Percentiles rank a stretch among this genome's conserved stretches.
Evolutionary conservation across 2,113 vertebrate species (phyloP).

Genomic region (Elaphurus davidianus): DNA sequence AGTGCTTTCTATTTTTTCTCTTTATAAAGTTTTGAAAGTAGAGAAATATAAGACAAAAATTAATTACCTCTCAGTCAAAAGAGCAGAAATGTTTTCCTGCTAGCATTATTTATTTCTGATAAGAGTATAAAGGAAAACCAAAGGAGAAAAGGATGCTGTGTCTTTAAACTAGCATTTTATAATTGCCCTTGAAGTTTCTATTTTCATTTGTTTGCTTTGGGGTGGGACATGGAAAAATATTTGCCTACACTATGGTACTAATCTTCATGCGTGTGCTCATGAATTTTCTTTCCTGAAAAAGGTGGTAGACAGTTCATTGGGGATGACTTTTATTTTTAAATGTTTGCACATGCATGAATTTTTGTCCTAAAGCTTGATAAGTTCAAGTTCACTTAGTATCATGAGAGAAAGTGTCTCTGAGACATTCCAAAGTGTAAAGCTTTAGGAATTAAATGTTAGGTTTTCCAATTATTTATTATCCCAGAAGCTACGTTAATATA

Average conservation of each 20-base stretch:
- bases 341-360: background rate
- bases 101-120: background rate
- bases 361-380: background rate
- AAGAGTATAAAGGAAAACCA: background rate
- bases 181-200: conserved; percentile 66
- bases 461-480: background rate
- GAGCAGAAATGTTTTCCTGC: background rate
- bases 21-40: background rate
- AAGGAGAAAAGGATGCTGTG: conserved; percentile 14
- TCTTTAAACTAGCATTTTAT: conserved; percentile 71
- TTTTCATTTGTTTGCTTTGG: conserved; percentile 76
- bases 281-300: conserved; percentile 62
- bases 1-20: background rate
- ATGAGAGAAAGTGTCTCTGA: background rate
- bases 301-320: background rate
- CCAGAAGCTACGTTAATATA: background rate
- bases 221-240: conserved; percentile 81
- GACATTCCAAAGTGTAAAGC: background rate
- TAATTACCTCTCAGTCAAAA: background rate
- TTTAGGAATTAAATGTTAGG: background rate
- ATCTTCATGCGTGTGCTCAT: conserved; percentile 69
- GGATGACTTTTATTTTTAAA: conserved; percentile 11
- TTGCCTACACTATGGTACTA: conserved; percentile 75
- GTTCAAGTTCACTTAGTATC: background rate
- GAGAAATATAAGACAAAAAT: background rate